Evolutionary conservation across 2,888 invertebrate species (phyloP).

Genomic region (Catocala nupta): DNA sequence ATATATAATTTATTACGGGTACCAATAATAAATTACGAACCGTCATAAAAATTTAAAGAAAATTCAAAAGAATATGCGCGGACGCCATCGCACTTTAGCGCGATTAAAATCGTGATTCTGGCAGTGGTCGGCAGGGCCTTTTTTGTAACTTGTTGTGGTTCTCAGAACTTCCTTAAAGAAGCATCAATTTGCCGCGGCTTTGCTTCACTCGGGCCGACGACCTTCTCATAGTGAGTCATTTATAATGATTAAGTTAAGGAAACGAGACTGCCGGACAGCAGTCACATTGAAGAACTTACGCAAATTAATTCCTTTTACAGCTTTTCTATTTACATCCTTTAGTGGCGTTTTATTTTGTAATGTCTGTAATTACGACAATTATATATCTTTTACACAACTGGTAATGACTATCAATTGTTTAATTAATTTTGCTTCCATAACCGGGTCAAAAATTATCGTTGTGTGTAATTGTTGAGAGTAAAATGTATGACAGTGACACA

Average conservation of each 20-base stretch:
- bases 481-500: not conserved
- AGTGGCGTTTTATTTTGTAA: not conserved
- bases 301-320: slow-evolving; percentile 30
- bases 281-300: slow-evolving; percentile 35
- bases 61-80: slow-evolving; percentile 32
- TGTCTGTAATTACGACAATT: not conserved
- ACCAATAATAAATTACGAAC: not conserved
- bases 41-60: slow-evolving; percentile 25
- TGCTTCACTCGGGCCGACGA: slow-evolving; percentile 65
- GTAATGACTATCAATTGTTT: slow-evolving; percentile 9
- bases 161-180: slow-evolving; percentile 68
- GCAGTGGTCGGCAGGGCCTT: slow-evolving; percentile 54
- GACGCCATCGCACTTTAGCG: slow-evolving; percentile 51
- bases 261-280: slow-evolving; percentile 51
- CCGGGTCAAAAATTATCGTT: slow-evolving; percentile 7
- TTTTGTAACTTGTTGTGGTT: slow-evolving; percentile 62
- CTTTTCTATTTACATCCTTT: slow-evolving; percentile 1
- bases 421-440: slow-evolving; percentile 4
- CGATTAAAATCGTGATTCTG: slow-evolving; percentile 61
- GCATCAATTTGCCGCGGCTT: slow-evolving; percentile 65
- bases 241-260: slow-evolving; percentile 61
- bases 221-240: slow-evolving; percentile 67
- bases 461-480: not conserved
- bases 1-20: not conserved
- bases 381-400: not conserved